phyloP scores from a whole-genome alignment of 2,888 invertebrate species.

The Scotopteryx bipunctaria region DNA sequence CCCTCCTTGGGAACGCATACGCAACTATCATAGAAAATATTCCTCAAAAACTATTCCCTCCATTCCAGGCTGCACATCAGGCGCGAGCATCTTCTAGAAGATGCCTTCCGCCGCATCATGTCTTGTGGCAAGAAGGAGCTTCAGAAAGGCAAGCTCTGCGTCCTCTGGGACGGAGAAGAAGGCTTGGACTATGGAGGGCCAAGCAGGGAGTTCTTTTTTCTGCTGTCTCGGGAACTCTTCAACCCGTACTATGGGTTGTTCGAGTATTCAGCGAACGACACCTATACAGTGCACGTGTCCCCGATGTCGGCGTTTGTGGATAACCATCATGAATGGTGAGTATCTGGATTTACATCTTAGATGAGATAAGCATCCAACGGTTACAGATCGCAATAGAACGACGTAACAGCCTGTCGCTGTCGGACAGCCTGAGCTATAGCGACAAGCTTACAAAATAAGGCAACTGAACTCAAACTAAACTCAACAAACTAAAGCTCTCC shows the following conservation, averaged over 20 bases:
- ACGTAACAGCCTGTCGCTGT: too few species aligned
- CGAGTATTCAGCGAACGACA: constrained; percentile 98
- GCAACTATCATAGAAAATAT: too few species aligned
- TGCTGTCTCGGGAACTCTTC: constrained; percentile 97
- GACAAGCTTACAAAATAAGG: too few species aligned
- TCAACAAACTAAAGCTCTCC: too few species aligned
- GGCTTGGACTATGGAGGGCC: constrained; percentile 99
- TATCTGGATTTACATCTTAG: too few species aligned
- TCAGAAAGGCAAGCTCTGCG: constrained; percentile 96
- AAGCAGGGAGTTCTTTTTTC: constrained; percentile 98
- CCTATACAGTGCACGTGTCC: constrained; percentile 97
- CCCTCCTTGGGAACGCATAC: too few species aligned
- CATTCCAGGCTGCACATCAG: constrained; percentile 92
- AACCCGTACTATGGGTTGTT: constrained; percentile 99
- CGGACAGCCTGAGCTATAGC: too few species aligned
- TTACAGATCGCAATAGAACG: too few species aligned
- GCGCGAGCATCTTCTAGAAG: constrained; percentile 96
- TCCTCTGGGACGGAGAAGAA: constrained; percentile 97
- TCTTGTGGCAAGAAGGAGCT: constrained; percentile 97
- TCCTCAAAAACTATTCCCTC: too few species aligned
- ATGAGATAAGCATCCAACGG: too few species aligned
- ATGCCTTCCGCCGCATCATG: constrained; percentile 98
- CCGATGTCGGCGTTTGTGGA: constrained; percentile 99
- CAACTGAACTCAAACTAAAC: too few species aligned
- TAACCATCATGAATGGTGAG: constrained; percentile 97